Percentiles rank a stretch among this genome's conserved stretches.
Conservation (phyloP, 2,888 invertebrate genomes). For the Tenthredo distinguenda region DNA sequence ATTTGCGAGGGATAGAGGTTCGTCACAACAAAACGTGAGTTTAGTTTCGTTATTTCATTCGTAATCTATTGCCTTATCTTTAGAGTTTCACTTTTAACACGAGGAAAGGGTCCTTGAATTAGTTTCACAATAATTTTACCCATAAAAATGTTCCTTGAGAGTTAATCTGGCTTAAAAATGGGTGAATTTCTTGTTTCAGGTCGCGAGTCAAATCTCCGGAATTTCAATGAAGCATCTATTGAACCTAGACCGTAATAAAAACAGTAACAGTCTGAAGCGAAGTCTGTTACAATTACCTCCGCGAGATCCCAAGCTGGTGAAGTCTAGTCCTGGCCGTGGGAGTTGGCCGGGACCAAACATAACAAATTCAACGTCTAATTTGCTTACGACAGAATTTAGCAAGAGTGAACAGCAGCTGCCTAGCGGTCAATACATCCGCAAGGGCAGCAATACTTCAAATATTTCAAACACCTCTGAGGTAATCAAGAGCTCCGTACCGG, state of each 20-base stretch:
- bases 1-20: constrained; percentile 91
- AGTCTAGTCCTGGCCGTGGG: constrained; percentile 88
- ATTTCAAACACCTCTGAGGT: constrained; percentile 69
- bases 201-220: constrained; percentile 65
- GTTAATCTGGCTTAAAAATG: neutral
- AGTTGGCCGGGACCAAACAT: constrained; percentile 92
- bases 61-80: neutral
- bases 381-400: constrained; percentile 86
- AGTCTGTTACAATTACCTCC: constrained; percentile 85
- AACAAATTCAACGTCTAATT: constrained; percentile 80
- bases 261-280: constrained; percentile 79
- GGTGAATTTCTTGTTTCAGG: constrained; percentile 18
- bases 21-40: constrained; percentile 70
- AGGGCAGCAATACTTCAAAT: constrained; percentile 72
- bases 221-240: constrained; percentile 76
- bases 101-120: neutral
- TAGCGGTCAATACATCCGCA: constrained; percentile 65
- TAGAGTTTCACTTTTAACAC: neutral
- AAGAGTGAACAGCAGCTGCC: constrained; percentile 90
- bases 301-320: constrained; percentile 87
- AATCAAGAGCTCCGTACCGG: constrained; percentile 59
- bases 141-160: neutral
- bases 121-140: neutral
- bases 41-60: neutral
- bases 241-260: constrained; percentile 73